Conservation (phyloP, 2,113 vertebrate genomes). For the Poicephalus gulielmi region DNA sequence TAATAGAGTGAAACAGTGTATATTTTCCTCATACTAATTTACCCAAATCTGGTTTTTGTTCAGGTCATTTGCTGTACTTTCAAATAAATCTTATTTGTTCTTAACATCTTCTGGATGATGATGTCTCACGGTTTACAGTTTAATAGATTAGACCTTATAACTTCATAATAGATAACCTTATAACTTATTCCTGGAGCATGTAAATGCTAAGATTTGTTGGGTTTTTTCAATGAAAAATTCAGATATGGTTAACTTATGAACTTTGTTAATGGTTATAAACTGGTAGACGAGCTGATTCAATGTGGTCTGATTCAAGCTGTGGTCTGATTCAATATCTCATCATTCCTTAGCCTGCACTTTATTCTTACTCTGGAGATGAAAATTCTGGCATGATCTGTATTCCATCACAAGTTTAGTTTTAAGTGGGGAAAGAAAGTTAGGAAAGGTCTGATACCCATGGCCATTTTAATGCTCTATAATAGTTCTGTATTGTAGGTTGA, state of each 20-base stretch:
- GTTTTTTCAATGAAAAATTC: background rate
- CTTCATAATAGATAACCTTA: background rate
- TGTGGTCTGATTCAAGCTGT: background rate
- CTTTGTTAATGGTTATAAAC: background rate
- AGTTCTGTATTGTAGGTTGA: background rate
- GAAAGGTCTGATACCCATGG: background rate
- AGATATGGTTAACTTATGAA: background rate
- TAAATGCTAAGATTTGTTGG: background rate
- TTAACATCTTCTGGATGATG: background rate
- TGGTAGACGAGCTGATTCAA: background rate
- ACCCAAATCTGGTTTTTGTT: background rate
- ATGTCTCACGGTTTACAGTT: background rate
- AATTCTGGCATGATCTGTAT: background rate
- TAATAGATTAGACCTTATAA: background rate
- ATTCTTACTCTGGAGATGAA: background rate
- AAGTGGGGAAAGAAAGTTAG: background rate
- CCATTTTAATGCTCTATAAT: background rate
- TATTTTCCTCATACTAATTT: conserved; percentile 14
- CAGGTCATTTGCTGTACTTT: background rate
- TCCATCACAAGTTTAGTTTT: background rate
- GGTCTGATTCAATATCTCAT: background rate
- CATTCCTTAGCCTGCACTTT: background rate
- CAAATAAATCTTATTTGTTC: background rate
- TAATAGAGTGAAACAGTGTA: background rate
- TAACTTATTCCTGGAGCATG: background rate